Percentiles rank a stretch among this genome's conserved stretches.
phyloP scores from a whole-genome alignment of 2,888 invertebrate species.

The Atrina japonica region DNA sequence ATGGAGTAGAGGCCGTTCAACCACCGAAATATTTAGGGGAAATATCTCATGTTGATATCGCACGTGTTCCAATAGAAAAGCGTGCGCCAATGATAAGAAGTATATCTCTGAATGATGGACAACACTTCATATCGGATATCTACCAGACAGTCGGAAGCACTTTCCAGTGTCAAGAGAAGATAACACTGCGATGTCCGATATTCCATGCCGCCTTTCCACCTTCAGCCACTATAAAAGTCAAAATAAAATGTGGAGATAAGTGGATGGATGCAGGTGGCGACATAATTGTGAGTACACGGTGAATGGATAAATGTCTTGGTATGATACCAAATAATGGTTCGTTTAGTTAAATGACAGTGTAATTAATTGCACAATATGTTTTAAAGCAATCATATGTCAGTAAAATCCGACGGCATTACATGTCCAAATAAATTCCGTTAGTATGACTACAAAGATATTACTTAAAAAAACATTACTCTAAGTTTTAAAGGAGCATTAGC shows the following conservation, averaged over 20 bases:
- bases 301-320: too few relatives aligned
- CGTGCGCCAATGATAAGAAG: conserved; percentile 48
- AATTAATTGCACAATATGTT: too few relatives aligned
- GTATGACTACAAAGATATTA: too few relatives aligned
- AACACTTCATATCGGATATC: conserved; percentile 54
- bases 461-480: too few relatives aligned
- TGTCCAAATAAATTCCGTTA: too few relatives aligned
- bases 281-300: conserved; percentile 46
- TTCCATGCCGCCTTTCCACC: conserved; percentile 51
- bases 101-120: conserved; percentile 54
- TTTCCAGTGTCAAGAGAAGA: conserved; percentile 58
- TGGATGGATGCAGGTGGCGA: conserved; percentile 58
- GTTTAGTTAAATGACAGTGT: too few relatives aligned
- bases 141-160: conserved; percentile 52
- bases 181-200: conserved; percentile 55
- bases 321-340: too few relatives aligned
- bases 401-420: too few relatives aligned
- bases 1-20: conserved; percentile 51
- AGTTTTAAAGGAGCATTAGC: too few relatives aligned
- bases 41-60: conserved; percentile 55
- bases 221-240: conserved; percentile 52
- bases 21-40: conserved; percentile 57
- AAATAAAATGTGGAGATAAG: conserved; percentile 57
- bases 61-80: conserved; percentile 56
- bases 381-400: too few relatives aligned